phyloP scores from a whole-genome alignment of 2,113 vertebrate species.

The Galeopterus variegatus region DNA sequence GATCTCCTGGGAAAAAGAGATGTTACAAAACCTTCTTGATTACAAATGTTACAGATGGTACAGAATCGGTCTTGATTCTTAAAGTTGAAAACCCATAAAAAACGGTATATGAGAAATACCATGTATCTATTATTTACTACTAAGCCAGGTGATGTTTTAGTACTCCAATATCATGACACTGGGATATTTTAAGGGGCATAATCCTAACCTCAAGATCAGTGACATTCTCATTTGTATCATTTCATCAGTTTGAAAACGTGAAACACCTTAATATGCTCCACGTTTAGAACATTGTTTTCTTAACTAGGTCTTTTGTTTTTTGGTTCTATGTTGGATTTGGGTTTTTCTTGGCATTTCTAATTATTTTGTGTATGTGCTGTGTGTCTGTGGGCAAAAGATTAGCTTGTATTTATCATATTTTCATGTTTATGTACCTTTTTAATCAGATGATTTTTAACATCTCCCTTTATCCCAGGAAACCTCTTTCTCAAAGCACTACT shows the following conservation, averaged over 20 bases:
- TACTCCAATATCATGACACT: neutral
- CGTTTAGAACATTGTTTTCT: neutral
- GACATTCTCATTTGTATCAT: neutral
- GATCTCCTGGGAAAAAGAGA: no score
- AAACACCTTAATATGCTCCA: neutral
- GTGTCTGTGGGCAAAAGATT: neutral
- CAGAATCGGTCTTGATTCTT: neutral
- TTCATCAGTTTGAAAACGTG: neutral
- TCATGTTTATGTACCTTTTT: neutral
- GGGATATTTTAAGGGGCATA: neutral
- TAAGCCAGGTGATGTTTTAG: neutral
- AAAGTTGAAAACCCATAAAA: constrained; percentile 5
- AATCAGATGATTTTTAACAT: constrained; percentile 3
- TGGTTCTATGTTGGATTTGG: neutral
- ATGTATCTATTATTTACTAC: neutral
- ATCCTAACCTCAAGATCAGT: neutral
- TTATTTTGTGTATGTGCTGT: neutral
- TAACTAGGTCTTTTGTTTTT: neutral
- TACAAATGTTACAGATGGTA: no score
- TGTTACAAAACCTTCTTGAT: no score
- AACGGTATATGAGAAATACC: neutral
- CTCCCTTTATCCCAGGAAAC: neutral
- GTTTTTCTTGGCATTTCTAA: neutral
- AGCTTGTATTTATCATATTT: neutral
- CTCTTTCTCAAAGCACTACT: neutral